A percentile compares a stretch with the other conserved stretches of the same genome.
These are phyloP conservation scores for Aspidiotus rigidus DNA, from an alignment of 2,888 invertebrate species.

Conservation along the genomic window DNA sequence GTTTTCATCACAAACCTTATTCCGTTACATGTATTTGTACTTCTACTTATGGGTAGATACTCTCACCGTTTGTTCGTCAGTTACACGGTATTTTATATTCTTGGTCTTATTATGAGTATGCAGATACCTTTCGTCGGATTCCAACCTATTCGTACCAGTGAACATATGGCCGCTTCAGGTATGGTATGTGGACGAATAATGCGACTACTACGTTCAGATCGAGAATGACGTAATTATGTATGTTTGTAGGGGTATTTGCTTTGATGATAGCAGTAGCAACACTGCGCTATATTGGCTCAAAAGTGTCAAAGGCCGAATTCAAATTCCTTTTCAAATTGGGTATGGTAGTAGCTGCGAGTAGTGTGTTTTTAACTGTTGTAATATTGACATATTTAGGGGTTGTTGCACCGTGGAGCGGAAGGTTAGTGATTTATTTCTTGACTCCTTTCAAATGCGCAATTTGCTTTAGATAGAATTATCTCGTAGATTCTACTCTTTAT, in stretches of 20 bases:
- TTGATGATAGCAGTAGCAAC: constrained; percentile 79
- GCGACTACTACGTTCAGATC: no score
- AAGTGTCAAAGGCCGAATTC: constrained; percentile 81
- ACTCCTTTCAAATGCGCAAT: not conserved
- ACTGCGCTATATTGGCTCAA: constrained; percentile 75
- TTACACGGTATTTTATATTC: constrained; percentile 92
- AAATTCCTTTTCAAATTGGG: constrained; percentile 74
- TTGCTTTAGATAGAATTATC: not conserved
- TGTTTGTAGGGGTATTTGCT: constrained; percentile 78
- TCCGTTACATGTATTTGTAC: constrained; percentile 90
- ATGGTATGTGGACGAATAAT: constrained; percentile 35
- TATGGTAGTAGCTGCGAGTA: constrained; percentile 61
- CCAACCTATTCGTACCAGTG: constrained; percentile 96
- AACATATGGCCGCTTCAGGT: constrained; percentile 98
- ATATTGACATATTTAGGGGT: constrained; percentile 86
- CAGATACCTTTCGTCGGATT: constrained; percentile 94
- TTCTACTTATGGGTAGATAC: constrained; percentile 90
- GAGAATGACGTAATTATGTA: constrained; percentile 19
- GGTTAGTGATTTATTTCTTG: constrained; percentile 44
- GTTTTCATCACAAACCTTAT: constrained; percentile 99
- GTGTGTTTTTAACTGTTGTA: constrained; percentile 77
- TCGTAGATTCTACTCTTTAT: constrained; percentile 86
- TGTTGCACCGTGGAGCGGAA: constrained; percentile 91
- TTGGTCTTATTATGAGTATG: constrained; percentile 93
- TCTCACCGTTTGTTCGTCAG: constrained; percentile 87